Evolutionary conservation across 2,888 invertebrate species (phyloP).

Genomic region (Anodontia alba): DNA sequence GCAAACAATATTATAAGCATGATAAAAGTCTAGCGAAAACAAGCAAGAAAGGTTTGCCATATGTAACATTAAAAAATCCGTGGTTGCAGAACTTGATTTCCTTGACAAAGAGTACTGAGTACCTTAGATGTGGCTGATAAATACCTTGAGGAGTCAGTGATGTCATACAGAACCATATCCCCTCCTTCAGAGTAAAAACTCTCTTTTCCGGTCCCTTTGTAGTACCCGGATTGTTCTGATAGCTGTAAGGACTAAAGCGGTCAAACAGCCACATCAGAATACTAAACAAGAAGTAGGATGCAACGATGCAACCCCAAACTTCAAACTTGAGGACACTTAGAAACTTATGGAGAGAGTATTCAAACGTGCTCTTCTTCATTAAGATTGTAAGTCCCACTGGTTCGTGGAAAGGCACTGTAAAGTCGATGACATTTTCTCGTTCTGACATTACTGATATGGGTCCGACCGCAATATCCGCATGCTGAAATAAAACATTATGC

Average conservation of each 20-base stretch:
- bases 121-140: too few species aligned
- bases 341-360: constrained; percentile 98
- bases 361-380: constrained; percentile 95
- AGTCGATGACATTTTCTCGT: constrained; percentile 94
- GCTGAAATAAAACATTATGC: constrained; percentile 82
- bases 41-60: too few species aligned
- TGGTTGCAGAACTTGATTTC: too few species aligned
- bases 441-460: constrained; percentile 99
- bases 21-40: too few species aligned
- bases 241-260: constrained; percentile 97
- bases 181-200: constrained; percentile 97
- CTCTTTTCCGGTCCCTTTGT: constrained; percentile 91
- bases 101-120: too few species aligned
- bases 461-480: constrained; percentile 96
- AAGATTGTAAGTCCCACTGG: constrained; percentile 98
- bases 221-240: constrained; percentile 87
- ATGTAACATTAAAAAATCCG: too few species aligned
- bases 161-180: constrained; percentile 99
- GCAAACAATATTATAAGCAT: too few species aligned
- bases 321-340: constrained; percentile 97
- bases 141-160: constrained; percentile 94
- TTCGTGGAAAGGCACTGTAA: constrained; percentile 99
- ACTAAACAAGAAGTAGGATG: constrained; percentile 82
- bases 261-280: constrained; percentile 98
- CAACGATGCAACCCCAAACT: constrained; percentile 96